Evolutionary conservation across 2,113 vertebrate species (phyloP), one percentile per base, ranked within the genome.

Genomic region (Phodopus roborovskii): DNA sequence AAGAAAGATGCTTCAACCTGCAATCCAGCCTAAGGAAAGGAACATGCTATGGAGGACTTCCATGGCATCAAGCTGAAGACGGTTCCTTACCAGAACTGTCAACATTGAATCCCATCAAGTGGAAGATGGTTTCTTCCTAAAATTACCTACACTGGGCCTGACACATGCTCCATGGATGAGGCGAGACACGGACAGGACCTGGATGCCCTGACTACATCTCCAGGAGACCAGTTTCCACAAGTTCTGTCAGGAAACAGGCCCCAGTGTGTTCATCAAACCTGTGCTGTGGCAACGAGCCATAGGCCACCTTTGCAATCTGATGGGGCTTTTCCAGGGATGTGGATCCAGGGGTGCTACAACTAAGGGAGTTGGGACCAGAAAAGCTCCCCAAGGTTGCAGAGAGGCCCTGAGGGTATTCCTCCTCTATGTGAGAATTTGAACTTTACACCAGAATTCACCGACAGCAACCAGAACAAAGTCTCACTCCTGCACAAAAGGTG

Each of bases 381-480:
- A 78, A 82, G n/a, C 95, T 94, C 96, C 82, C 87, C 7, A 33
- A 79, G 77, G 91, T 88, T 1, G 39, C 13, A 19, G 2, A 19
- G 33, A 2, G n/a, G 79, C 75, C 53, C 95, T 20, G 39, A 83
- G 87, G 97, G 85, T 95, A 85, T 42, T 92, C 58, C 83, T 92
- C 58, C 83, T 97, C 96, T 90, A 90, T 48, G 64, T 53, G 74
- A 91, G 53, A 96, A 24, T 70, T 91, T 91, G 79, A 94, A 96
- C 24, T 53, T 96, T 91, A 83, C 79, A 97, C 96, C 68, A 64
- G 96, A 95, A 93, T 95, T 98, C 60, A 97, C 82, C 5, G 4
- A 94, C 85, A 95, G 92, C 93, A 97, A 96, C 94, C 87, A 97
- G 96, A 92, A 92, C 62, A 96, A 97, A 87, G 92, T 88, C 70